These are phyloP conservation scores for Echiichthys vipera DNA, from an alignment of 2,797 vertebrate species.

Conservation along the genomic window DNA sequence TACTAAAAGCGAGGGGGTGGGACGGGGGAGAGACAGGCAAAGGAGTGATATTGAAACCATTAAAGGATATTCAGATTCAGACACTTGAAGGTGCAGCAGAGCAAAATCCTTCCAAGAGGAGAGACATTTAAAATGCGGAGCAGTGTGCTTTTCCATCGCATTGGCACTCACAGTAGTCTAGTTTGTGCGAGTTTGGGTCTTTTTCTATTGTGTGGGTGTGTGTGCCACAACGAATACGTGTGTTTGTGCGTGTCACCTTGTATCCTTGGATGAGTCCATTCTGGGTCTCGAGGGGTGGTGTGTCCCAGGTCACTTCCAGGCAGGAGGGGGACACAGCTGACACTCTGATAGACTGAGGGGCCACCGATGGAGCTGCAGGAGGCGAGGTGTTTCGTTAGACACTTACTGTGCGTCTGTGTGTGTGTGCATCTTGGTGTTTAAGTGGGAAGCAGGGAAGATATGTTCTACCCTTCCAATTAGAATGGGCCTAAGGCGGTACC, in stretches of 20 bases:
- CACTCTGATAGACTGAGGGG: constrained; percentile 91
- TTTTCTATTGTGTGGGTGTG: neutral
- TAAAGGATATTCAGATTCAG: constrained; percentile 74
- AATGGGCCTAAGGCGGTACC: constrained; percentile 62
- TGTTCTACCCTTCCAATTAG: constrained; percentile 68
- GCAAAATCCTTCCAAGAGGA: constrained; percentile 39
- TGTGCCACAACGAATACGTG: neutral
- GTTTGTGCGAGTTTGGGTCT: neutral
- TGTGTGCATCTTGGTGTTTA: constrained; percentile 24
- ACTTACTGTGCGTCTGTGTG: constrained; percentile 8
- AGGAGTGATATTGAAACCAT: constrained; percentile 71
- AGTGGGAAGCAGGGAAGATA: constrained; percentile 34
- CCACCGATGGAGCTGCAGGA: constrained; percentile 90
- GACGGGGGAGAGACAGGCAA: constrained; percentile 29
- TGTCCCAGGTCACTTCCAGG: constrained; percentile 94
- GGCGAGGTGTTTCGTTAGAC: constrained; percentile 25
- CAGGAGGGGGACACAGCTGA: constrained; percentile 88
- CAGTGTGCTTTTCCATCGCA: constrained; percentile 12
- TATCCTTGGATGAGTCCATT: constrained; percentile 98
- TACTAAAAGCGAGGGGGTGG: constrained; percentile 60
- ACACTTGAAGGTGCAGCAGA: constrained; percentile 62
- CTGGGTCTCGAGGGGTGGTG: constrained; percentile 92
- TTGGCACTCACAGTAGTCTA: neutral
- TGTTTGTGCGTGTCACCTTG: constrained; percentile 83
- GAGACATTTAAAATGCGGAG: constrained; percentile 29